Conservation (phyloP, 2,888 invertebrate genomes). For the Apamea sordens region DNA sequence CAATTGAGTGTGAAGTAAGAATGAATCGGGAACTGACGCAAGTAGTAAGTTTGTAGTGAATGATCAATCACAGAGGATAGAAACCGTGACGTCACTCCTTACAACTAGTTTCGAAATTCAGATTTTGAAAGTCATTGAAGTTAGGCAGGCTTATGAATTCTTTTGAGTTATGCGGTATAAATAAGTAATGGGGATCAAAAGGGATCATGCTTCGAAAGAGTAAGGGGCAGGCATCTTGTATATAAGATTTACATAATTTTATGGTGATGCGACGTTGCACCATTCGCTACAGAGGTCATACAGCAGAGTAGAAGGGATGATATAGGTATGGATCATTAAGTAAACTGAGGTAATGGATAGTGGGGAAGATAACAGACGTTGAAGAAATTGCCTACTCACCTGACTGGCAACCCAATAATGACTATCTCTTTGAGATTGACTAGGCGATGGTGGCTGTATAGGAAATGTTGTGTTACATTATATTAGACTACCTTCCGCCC, state of each 20-base stretch:
- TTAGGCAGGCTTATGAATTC: constrained; percentile 35
- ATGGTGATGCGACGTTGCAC: constrained; percentile 4
- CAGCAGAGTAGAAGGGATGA: background rate
- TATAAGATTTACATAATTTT: constrained; percentile 19
- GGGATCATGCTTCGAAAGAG: constrained; percentile 25
- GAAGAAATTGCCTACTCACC: background rate
- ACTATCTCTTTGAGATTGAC: background rate
- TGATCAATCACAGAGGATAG: constrained; percentile 66
- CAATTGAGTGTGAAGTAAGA: constrained; percentile 76
- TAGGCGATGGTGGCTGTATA: background rate
- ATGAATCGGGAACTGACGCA: constrained; percentile 72
- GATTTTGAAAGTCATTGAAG: constrained; percentile 61
- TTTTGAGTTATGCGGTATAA: constrained; percentile 20
- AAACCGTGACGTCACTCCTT: constrained; percentile 61
- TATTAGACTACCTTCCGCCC: no score
- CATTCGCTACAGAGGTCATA: background rate
- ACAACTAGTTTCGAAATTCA: constrained; percentile 56
- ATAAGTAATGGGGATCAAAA: constrained; percentile 42
- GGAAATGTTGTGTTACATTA: background rate
- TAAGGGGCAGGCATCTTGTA: constrained; percentile 6
- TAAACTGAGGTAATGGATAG: constrained; percentile 6
- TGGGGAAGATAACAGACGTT: no score
- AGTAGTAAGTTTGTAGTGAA: constrained; percentile 64
- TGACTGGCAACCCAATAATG: background rate
- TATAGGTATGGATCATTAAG: constrained; percentile 26